Conservation (phyloP, 1,140 invertebrate genomes). For the Drosophila parvula region DNA sequence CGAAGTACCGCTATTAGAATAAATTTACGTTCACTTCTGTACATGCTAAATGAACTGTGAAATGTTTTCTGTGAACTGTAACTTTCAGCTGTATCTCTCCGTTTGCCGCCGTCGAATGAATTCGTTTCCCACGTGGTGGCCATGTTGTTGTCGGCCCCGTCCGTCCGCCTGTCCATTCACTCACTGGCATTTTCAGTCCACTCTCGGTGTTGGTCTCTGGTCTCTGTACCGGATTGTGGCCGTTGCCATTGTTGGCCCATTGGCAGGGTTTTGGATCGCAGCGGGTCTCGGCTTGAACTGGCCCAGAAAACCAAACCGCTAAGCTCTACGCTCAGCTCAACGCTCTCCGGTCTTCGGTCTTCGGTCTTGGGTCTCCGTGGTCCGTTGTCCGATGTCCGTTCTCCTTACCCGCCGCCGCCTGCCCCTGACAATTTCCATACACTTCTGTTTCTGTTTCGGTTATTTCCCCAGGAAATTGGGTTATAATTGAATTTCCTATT, state of each 20-base stretch:
- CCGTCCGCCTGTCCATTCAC: slow-evolving; percentile 18
- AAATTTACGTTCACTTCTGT: slow-evolving; percentile 12
- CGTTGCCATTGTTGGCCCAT: slow-evolving; percentile 37
- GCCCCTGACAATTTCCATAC: slow-evolving; percentile 27
- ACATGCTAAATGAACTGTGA: slow-evolving; percentile 12
- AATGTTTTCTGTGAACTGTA: slow-evolving; percentile 27
- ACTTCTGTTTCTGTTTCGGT: slow-evolving; percentile 14
- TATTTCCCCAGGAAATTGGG: slow-evolving; percentile 39
- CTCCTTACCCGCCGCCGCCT: neutral
- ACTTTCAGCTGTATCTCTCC: slow-evolving; percentile 11
- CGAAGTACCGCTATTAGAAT: slow-evolving; percentile 2
- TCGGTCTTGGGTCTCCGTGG: no score
- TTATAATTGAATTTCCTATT: slow-evolving; percentile 52
- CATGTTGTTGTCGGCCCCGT: slow-evolving; percentile 22
- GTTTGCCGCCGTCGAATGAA: slow-evolving; percentile 38
- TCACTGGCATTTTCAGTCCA: slow-evolving; percentile 54
- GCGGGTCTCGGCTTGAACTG: slow-evolving; percentile 50
- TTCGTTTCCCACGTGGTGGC: slow-evolving; percentile 67
- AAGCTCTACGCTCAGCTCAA: slow-evolving; percentile 16
- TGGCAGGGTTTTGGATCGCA: slow-evolving; percentile 39
- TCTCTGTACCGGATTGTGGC: slow-evolving; percentile 23
- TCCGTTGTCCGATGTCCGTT: no score
- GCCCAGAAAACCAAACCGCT: slow-evolving; percentile 36
- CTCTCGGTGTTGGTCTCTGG: slow-evolving; percentile 16
- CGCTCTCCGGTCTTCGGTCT: neutral